Evolutionary conservation across 2,113 vertebrate genomes (phyloP), one percentile per base, ranked within the genome.

Genomic region (Rhadina sibilatrix): DNA sequence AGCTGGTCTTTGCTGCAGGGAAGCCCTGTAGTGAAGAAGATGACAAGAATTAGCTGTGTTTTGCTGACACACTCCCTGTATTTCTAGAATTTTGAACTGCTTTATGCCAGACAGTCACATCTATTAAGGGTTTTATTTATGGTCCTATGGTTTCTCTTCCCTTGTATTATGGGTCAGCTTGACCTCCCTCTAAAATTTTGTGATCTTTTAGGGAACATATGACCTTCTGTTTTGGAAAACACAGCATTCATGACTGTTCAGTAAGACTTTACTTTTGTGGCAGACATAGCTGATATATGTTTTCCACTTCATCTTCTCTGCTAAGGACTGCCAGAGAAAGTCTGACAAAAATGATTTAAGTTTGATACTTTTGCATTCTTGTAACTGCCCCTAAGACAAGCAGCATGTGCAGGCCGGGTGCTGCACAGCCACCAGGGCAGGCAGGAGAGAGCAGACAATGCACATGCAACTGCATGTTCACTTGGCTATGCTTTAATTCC

Each of bases 1-100:
- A 99, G 98, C 11, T 98, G 99, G 98, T 99, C 98, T 88, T 98
- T 99, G 87, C 74, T 98, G 97, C 99, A 99, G 63, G 83, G 85
- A 12, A 95, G 77, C 71, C 95, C 99, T 99, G 63, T 31, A 84
- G 60, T 83, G 57, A 69, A 69, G 82, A 90, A 94, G 59, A 86
- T 20, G 24, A 89, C 35, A 89, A 93, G 52, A 93, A 49, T 93
- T 80, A 93, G 44, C n/a, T 68, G 18, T 15, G 35, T 53, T 86
- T 83, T 77, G 35, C 50, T 54, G 54, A 70, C 9, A 65, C 44
- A 49, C 13, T 23, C 23, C 10, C 38, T 31, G 3, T n/a, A 60
- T 14, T 57, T 70, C 42, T 33, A 74, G 27, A 72, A 66, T 80
- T 75, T 80, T 47, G 50, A 80, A 49, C 23, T 47, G 27, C 16